phyloP scores from a whole-genome alignment of 2,888 invertebrate species.

The Ormia ochracea region DNA sequence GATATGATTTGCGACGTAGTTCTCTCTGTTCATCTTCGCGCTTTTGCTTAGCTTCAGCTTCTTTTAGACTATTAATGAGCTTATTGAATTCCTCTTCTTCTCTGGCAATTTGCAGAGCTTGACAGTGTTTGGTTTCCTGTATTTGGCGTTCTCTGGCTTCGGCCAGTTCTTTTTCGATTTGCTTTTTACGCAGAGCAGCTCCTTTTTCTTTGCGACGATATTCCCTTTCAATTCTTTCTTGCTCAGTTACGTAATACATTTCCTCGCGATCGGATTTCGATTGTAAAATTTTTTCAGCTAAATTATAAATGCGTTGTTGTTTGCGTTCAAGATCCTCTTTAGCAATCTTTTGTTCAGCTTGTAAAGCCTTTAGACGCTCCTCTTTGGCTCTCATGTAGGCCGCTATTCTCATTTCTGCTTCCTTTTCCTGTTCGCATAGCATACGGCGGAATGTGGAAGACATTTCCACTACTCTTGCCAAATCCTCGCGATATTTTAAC shows the following conservation, averaged over 20 bases:
- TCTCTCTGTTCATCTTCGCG: slow-evolving; percentile 68
- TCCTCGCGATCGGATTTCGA: slow-evolving; percentile 72
- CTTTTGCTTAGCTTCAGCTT: slow-evolving; percentile 72
- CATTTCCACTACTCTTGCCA: slow-evolving; percentile 73
- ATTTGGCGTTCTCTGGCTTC: slow-evolving; percentile 73
- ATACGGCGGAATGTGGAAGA: slow-evolving; percentile 73
- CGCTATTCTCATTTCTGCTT: slow-evolving; percentile 74
- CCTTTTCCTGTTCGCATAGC: slow-evolving; percentile 74
- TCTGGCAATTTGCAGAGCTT: slow-evolving; percentile 73
- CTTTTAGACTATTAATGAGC: slow-evolving; percentile 71
- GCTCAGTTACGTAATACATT: slow-evolving; percentile 72
- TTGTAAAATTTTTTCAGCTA: slow-evolving; percentile 72
- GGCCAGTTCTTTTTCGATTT: slow-evolving; percentile 71
- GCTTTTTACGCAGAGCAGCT: slow-evolving; percentile 70
- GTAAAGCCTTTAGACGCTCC: slow-evolving; percentile 72
- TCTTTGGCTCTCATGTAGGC: slow-evolving; percentile 75
- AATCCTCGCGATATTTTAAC: slow-evolving; percentile 72
- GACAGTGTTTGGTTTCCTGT: slow-evolving; percentile 71
- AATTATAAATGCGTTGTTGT: slow-evolving; percentile 72
- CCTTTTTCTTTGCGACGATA: slow-evolving; percentile 74
- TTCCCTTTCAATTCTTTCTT: slow-evolving; percentile 76
- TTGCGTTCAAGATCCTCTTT: slow-evolving; percentile 74
- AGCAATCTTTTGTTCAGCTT: slow-evolving; percentile 69
- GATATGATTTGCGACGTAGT: slow-evolving; percentile 70
- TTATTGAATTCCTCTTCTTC: slow-evolving; percentile 74